phyloP scores from a whole-genome alignment of 1,140 invertebrate genomes.

The Caenorhabditis remanei region DNA sequence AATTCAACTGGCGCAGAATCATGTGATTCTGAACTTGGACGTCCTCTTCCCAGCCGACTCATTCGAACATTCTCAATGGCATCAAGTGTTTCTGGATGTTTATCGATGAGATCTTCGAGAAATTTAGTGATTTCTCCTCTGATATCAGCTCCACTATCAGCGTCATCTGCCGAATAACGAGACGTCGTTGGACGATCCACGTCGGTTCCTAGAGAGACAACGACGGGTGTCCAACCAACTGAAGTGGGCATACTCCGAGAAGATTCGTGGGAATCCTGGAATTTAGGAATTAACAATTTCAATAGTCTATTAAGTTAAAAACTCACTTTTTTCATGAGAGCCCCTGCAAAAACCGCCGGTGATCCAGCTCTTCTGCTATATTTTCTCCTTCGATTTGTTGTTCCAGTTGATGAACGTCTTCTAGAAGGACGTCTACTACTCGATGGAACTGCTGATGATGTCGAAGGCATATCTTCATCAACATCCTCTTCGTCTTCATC shows the following conservation, averaged over 20 bases:
- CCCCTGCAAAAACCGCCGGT: slow-evolving; percentile 27
- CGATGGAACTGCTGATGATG: slow-evolving; percentile 16
- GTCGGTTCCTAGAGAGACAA: slow-evolving; percentile 2
- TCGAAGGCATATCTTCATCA: slow-evolving; percentile 30
- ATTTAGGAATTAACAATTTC: not conserved
- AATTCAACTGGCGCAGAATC: slow-evolving; percentile 18
- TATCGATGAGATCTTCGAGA: slow-evolving; percentile 76
- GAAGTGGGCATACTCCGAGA: slow-evolving; percentile 32
- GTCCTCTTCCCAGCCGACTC: slow-evolving; percentile 62
- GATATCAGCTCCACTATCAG: slow-evolving; percentile 66
- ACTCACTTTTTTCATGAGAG: not conserved
- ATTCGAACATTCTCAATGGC: slow-evolving; percentile 75
- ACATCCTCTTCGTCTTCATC: not conserved
- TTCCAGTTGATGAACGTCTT: slow-evolving; percentile 22
- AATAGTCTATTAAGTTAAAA: not conserved
- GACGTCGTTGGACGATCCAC: slow-evolving; percentile 27
- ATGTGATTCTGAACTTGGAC: slow-evolving; percentile 7
- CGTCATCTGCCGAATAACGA: slow-evolving; percentile 45
- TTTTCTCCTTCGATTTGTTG: slow-evolving; percentile 3
- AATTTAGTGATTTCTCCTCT: slow-evolving; percentile 76
- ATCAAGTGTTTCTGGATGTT: slow-evolving; percentile 76
- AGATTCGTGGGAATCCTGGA: slow-evolving; percentile 54
- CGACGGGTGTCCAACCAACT: slow-evolving; percentile 16
- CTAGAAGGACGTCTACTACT: slow-evolving; percentile 12
- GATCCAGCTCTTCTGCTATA: slow-evolving; percentile 36